Evolutionary conservation across 2,888 invertebrate species (phyloP), one percentile per base, ranked within the genome.

Genomic region (Acanthosoma haemorrhoidale): DNA sequence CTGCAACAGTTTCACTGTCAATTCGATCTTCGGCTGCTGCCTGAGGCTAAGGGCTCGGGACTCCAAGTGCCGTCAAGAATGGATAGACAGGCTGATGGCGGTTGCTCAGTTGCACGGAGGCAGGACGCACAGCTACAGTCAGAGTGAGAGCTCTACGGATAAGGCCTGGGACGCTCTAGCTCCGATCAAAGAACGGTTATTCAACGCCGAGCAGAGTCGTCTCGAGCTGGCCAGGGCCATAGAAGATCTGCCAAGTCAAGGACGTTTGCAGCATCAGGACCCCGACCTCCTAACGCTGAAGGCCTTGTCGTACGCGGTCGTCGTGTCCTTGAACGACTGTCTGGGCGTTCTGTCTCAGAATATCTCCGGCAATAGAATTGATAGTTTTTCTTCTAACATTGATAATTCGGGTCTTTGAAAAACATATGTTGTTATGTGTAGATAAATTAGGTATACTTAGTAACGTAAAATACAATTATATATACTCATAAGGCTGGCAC

Each of bases 51-150:
- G 92, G 78, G 96, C 97, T 0, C 86, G 88, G 2, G 94, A 96
- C 83, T 95, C 96, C 0, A 84, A 92, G 72, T 94, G 94, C 6
- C 83, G 97, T 29, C 96, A 96, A 79, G 94, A 95, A 80, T 98
- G 97, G 97, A 95, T 97, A 0, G 94, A 96, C 78, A 88, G 94
- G 13, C 82, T 97, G 25, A 83, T 96, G 68, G 92, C 94, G n/a
- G 92, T 96, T 3, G 92, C 95, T 8, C 95, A 96, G 80, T 90
- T 92, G 79, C 94, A 96, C 79, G 94, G 77, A 73, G 79, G 79
- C 61, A 78, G 79, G 73, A 80, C 81, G 59, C 81, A 82, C 78
- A 82, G 82, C 74, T 18, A 63, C 5, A 1, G 13, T 18, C 21
- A 15, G 15, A 1, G n/a, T 2, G 16, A 11, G 5, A 3, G 18